Evolutionary conservation across 2,797 vertebrate genomes (phyloP).

Genomic region (Oreochromis mossambicus): DNA sequence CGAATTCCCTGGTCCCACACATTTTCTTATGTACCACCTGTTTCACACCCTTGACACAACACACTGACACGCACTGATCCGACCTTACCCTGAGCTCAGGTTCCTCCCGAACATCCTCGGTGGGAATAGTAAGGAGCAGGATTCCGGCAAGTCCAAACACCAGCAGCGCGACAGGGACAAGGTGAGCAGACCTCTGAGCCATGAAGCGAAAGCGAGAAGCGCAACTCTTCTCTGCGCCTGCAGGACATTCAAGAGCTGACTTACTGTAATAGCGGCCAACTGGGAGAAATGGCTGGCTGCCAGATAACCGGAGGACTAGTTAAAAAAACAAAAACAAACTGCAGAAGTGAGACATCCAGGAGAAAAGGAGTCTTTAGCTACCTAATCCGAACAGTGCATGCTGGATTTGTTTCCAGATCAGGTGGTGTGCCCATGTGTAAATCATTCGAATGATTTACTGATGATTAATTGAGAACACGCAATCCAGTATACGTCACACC

Average conservation of each 20-base stretch:
- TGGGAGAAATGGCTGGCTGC: neutral
- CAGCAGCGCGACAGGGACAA: constrained; percentile 69
- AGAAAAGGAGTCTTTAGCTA: neutral
- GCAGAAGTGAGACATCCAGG: neutral
- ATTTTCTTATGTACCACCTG: neutral
- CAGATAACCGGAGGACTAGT: neutral
- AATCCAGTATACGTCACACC: neutral
- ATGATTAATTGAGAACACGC: neutral
- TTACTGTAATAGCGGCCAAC: neutral
- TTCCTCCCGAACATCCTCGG: constrained; percentile 71
- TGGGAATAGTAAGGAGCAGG: constrained; percentile 81
- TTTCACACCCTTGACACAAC: neutral
- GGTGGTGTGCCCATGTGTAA: neutral
- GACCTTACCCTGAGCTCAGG: constrained; percentile 82
- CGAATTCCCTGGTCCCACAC: neutral
- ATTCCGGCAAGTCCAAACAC: constrained; percentile 76
- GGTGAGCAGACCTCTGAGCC: constrained; percentile 54
- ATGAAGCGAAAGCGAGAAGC: constrained; percentile 37
- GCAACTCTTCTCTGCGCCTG: neutral
- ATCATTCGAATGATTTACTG: neutral
- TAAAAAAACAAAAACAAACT: neutral
- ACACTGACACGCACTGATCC: neutral
- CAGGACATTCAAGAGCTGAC: neutral
- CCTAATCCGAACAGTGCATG: neutral
- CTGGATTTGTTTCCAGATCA: neutral